Conservation (phyloP, 2,113 vertebrate species). For the Notothenia coriiceps region DNA sequence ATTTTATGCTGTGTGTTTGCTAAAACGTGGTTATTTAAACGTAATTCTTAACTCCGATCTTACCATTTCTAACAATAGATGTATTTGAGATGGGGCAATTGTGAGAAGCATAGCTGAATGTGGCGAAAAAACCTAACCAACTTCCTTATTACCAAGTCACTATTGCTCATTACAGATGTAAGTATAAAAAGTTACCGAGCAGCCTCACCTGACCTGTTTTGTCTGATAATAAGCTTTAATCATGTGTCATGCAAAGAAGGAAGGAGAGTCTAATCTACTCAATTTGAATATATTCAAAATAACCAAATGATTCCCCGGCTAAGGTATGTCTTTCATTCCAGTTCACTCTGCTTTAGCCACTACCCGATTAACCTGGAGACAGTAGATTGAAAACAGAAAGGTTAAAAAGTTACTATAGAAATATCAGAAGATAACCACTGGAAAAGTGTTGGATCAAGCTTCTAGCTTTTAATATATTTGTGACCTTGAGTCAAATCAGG, state of each 20-base stretch:
- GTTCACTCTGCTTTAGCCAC: conserved; percentile 13
- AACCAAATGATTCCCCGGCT: conserved; percentile 68
- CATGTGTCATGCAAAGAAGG: conserved; percentile 66
- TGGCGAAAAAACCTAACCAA: too few relatives aligned
- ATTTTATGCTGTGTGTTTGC: too few relatives aligned
- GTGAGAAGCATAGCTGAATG: too few relatives aligned
- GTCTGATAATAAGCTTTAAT: conserved; percentile 39
- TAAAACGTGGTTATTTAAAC: too few relatives aligned
- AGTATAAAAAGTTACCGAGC: neutral
- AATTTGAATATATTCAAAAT: conserved; percentile 81
- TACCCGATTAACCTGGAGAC: conserved; percentile 38
- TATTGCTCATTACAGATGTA: too few relatives aligned
- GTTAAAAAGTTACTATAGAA: neutral
- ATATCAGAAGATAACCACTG: neutral
- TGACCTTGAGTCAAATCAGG: conserved; percentile 24
- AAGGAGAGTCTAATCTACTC: conserved; percentile 37
- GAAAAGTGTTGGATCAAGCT: neutral
- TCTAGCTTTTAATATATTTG: neutral
- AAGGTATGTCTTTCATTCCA: conserved; percentile 19
- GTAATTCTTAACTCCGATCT: too few relatives aligned
- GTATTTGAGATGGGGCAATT: too few relatives aligned
- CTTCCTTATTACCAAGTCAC: too few relatives aligned
- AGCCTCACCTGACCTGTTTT: neutral
- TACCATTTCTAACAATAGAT: too few relatives aligned
- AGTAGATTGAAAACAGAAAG: conserved; percentile 17